Conservation (phyloP, 1,140 invertebrate genomes). For the Phortica variegata region DNA sequence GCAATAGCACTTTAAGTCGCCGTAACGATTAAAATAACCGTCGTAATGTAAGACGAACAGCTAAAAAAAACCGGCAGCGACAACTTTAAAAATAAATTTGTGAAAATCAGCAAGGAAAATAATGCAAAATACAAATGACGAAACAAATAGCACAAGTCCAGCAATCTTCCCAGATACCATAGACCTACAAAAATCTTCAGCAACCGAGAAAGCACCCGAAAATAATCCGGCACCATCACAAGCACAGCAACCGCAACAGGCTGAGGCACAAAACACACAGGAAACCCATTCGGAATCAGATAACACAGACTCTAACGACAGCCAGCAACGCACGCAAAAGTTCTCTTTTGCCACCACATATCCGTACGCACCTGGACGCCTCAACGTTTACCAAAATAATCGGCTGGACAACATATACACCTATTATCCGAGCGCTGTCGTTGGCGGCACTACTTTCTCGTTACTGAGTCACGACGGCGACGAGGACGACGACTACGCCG, state of each 20-base stretch:
- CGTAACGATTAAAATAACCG: too few relatives aligned
- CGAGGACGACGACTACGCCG: slow-evolving; percentile 15
- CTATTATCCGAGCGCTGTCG: slow-evolving; percentile 34
- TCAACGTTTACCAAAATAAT: slow-evolving; percentile 3
- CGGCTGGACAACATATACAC: slow-evolving; percentile 6
- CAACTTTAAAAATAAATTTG: slow-evolving; percentile 6
- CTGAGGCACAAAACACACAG: not conserved
- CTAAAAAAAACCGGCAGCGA: too few relatives aligned
- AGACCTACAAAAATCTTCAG: slow-evolving; percentile 21
- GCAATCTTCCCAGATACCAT: slow-evolving; percentile 37
- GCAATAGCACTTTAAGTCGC: too few relatives aligned
- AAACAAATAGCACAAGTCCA: slow-evolving; percentile 40
- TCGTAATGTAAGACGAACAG: too few relatives aligned
- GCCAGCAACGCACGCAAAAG: slow-evolving; percentile 27
- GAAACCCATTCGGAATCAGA: too few relatives aligned
- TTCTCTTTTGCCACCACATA: slow-evolving; percentile 48
- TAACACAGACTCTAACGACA: not conserved
- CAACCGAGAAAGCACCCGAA: not conserved
- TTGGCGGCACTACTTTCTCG: slow-evolving; percentile 42
- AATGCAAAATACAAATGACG: slow-evolving; percentile 38
- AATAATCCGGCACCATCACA: slow-evolving; percentile 1
- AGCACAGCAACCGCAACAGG: slow-evolving; percentile 5
- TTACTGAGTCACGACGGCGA: slow-evolving; percentile 37
- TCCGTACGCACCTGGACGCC: slow-evolving; percentile 40
- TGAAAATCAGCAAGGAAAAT: slow-evolving; percentile 15